Base-by-base conservation (phyloP, 2,113 vertebrate species). In the Coracopsis vasa region DNA sequence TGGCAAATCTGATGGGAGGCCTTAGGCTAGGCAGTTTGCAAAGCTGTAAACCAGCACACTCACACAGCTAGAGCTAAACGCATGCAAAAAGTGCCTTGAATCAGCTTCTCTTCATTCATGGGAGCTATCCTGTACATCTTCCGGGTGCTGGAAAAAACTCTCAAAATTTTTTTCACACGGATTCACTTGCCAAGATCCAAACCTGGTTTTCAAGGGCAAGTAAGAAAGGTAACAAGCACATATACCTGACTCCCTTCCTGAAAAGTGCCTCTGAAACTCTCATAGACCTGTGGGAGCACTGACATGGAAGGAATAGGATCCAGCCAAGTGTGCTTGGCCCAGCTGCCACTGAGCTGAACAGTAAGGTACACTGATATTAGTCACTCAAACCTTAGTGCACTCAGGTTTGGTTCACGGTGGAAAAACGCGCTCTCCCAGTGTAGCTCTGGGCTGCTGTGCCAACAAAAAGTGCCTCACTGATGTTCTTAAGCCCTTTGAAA, bases 121-220 rank as follows among this genome's bases (percentile, higher is more conserved):
- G 24, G 51, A 56, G 29, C 70, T 65, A 64, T 72, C 45, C 75
- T 61, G 15, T 84, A 67, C 28, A 28, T 92, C 73, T 79, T 50
- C 69, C 83, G 97, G 97, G 94, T 97, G 80, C 73, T 97, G 87
- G 93, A 84, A 69, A n/a, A 97, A 97, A 82, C 93, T 98, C 64
- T 85, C 94, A 77, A 60, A n/a, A 84, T 96, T 86, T 72, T 86
- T 72, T 98, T 37, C 94, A 53, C 45, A 98, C 93, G 7, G 97
- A 98, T 39, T 98, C 97, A 1, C 70, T 98, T 86, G 66, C 53
- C 7, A 88, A 96, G 54, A 96, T 97, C 54, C 85, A 96, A 39
- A 70, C 90, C 28, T 97, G 97, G 98, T 51, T 98, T 24, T 16
- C 94, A 53, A 94, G 56, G 4, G 91, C 97, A 91, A 97, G 67